Evolutionary conservation across 2,888 invertebrate genomes (phyloP).

Genomic region (Cybosia mesomella): DNA sequence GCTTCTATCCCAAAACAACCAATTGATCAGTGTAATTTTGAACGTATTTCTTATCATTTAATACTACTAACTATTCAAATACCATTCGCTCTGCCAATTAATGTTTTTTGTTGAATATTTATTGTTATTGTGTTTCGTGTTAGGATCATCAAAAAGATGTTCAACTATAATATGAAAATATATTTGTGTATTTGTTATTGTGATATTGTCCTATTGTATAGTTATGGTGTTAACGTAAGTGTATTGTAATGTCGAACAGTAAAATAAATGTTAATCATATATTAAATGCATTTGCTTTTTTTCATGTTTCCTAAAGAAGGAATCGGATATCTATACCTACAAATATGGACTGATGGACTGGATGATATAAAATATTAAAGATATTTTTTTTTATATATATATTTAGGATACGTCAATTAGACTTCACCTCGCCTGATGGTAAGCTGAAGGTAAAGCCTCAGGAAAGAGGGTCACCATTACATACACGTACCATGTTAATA

Average conservation of each 20-base stretch:
- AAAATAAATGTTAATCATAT: conserved; percentile 27
- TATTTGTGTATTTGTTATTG: conserved; percentile 25
- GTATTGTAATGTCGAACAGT: conserved; percentile 44
- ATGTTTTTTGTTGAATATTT: neutral
- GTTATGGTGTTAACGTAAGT: conserved; percentile 43
- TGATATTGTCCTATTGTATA: conserved; percentile 15
- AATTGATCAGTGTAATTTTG: neutral
- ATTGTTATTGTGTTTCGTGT: neutral
- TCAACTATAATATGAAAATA: conserved; percentile 6
- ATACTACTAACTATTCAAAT: neutral
- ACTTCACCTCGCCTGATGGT: no score
- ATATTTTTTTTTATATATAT: no score
- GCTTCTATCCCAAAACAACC: neutral
- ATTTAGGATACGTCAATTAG: no score
- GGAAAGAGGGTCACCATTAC: no score
- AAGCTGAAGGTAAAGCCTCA: no score
- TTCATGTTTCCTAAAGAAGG: neutral
- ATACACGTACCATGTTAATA: no score
- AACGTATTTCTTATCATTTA: neutral
- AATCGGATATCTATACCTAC: neutral
- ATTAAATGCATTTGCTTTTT: neutral
- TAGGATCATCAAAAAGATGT: neutral
- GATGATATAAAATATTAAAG: no score
- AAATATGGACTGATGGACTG: no score
- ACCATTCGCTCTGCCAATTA: neutral